Evolutionary conservation across 2,888 invertebrate genomes (phyloP), one percentile per base, ranked within the genome.

Genomic region (Brachyptera risi): DNA sequence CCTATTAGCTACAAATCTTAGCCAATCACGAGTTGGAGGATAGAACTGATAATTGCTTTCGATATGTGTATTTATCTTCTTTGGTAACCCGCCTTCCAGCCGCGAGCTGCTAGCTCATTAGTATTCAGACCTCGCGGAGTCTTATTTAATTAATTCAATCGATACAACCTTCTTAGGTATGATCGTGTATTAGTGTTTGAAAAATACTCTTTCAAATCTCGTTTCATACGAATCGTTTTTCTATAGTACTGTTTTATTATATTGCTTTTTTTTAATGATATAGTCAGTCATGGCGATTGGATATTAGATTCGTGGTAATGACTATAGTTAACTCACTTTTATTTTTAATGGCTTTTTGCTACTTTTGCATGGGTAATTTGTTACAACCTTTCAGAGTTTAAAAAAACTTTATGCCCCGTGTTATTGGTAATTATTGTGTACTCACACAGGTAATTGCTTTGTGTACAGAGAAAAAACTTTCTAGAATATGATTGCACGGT

Each of bases 101-200:
- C 21, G 17, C 42, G 19, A 42, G 42, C 42, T 1, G 17, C 17
- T 19, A 19, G 11, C 38, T 42, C 49, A 61, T 61, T 49, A 57
- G 49, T 35, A 57, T 61, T 57, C 61, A 61, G 50, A 38, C 57
- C 61, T 40, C 31, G 19, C 7, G 50, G 49, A 38, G 47, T 38
- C 26, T 44, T 49, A 56, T 60, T 60, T 61, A 61, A 61, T 61
- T 61, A 57, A 57, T 61, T 61, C 61, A 61, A 57, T 57, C 50
- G 40, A 47, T 47, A 56, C 49, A 21, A 40, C 23, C 44, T 51
- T 47, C n/a, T 19, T 19, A 54, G 19, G 35, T 35, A 35, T 19
- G 54, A 23, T 35, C 54, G 21, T 54, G 54, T 37, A 37, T 54
- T 11, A n/a, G n/a, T n/a, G n/a, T n/a, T n/a, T n/a, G n/a, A n/a